Percentiles rank a stretch among this genome's conserved stretches.
These are phyloP conservation scores for Cydia fagiglandana DNA, from an alignment of 1,140 invertebrate genomes.

Conservation along the genomic window DNA sequence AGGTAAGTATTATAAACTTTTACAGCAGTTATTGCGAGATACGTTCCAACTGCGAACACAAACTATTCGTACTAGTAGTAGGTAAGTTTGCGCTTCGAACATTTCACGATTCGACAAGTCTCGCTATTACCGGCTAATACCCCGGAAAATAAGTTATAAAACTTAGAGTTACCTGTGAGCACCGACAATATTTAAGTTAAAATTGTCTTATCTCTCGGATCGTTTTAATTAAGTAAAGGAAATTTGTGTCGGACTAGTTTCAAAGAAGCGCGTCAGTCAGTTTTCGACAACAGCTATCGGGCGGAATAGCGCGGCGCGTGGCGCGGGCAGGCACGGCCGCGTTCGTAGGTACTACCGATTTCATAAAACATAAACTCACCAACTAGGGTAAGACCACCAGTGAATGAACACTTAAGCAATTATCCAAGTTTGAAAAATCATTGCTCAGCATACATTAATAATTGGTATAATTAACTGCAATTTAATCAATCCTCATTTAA, in stretches of 20 bases:
- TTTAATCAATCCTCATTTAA: too few species aligned
- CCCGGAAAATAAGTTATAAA: slow-evolving; percentile 39
- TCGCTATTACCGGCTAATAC: slow-evolving; percentile 40
- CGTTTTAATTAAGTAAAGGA: slow-evolving; percentile 62
- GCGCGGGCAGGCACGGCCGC: slow-evolving; percentile 33
- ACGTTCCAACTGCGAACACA: not conserved
- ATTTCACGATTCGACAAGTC: slow-evolving; percentile 26
- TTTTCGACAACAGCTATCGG: slow-evolving; percentile 53
- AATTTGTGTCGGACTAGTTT: slow-evolving; percentile 56
- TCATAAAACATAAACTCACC: slow-evolving; percentile 45
- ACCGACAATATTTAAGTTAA: slow-evolving; percentile 38
- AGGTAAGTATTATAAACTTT: not conserved
- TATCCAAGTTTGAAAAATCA: too few species aligned
- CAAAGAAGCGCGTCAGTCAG: slow-evolving; percentile 63
- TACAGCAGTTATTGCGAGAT: not conserved
- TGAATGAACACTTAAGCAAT: too few species aligned
- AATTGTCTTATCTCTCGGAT: slow-evolving; percentile 57
- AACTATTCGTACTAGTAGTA: not conserved
- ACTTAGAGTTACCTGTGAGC: slow-evolving; percentile 41
- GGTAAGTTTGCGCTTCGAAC: slow-evolving; percentile 12
- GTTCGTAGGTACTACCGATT: slow-evolving; percentile 43
- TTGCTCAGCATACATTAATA: too few species aligned
- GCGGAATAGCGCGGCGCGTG: slow-evolving; percentile 41
- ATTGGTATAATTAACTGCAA: too few species aligned
- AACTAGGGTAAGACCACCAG: too few species aligned